These are phyloP conservation scores for Euura saliciscinereae DNA, from an alignment of 1,140 invertebrate species.

Conservation along the genomic window DNA sequence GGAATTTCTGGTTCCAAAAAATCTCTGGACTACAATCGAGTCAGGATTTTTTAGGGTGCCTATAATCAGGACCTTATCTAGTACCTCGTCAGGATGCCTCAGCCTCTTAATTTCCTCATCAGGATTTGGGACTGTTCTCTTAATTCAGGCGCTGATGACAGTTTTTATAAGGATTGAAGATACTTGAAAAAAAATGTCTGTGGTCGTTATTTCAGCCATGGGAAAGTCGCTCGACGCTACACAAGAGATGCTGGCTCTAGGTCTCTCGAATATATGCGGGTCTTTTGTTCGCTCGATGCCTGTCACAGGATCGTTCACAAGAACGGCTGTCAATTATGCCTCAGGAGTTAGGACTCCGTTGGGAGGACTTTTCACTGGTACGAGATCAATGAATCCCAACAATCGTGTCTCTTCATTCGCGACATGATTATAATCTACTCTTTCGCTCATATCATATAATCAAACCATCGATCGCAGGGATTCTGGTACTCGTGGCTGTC, in stretches of 20 bases:
- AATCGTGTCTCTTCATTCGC: slow-evolving; percentile 9
- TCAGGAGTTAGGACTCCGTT: slow-evolving; percentile 78
- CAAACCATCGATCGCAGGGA: slow-evolving; percentile 56
- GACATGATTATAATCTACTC: no score
- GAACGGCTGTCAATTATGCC: slow-evolving; percentile 78
- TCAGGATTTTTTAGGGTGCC: no score
- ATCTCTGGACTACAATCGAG: no score
- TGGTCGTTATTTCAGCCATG: slow-evolving; percentile 45
- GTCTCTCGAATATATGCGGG: slow-evolving; percentile 75
- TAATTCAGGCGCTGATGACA: no score
- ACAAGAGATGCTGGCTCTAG: slow-evolving; percentile 77
- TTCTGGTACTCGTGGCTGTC: slow-evolving; percentile 70
- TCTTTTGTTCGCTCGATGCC: slow-evolving; percentile 79
- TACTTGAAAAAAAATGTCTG: background rate
- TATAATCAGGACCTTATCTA: no score
- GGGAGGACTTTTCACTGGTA: slow-evolving; percentile 75
- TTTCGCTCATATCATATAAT: slow-evolving; percentile 8
- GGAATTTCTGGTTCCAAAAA: no score
- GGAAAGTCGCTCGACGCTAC: slow-evolving; percentile 70
- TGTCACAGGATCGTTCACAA: slow-evolving; percentile 78
- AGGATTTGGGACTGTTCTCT: slow-evolving; percentile 10
- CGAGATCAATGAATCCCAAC: no score
- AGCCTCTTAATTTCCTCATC: background rate
- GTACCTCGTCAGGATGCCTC: no score
- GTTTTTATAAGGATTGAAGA: no score